Evolutionary conservation across 2,888 invertebrate genomes (phyloP).

Genomic region (Epinotia demarniana): DNA sequence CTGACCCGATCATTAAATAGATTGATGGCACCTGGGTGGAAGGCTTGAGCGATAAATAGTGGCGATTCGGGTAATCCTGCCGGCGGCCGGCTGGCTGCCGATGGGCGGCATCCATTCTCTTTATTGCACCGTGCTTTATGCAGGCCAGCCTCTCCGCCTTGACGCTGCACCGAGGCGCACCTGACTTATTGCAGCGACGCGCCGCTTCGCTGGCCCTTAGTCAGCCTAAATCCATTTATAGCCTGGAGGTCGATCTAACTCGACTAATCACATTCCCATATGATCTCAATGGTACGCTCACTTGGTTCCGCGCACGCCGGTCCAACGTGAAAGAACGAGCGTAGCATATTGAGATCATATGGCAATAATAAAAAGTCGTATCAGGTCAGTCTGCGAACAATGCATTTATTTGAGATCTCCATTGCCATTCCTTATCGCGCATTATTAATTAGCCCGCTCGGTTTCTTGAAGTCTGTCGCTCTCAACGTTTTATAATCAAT

Average conservation of each 20-base stretch:
- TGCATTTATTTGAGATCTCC: constrained; percentile 14
- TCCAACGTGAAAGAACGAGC: not conserved
- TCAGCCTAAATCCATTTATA: constrained; percentile 41
- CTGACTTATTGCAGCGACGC: constrained; percentile 73
- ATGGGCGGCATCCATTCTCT: constrained; percentile 84
- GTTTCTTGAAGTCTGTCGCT: constrained; percentile 33
- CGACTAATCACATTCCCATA: not conserved
- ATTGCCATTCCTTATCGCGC: constrained; percentile 39
- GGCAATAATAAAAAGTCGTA: not conserved
- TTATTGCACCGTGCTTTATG: constrained; percentile 84
- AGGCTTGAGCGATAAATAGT: constrained; percentile 84
- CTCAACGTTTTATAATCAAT: constrained; percentile 70
- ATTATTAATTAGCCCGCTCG: constrained; percentile 35
- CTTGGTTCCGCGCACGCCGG: not conserved
- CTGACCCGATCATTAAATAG: constrained; percentile 85
- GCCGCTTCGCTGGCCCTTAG: constrained; percentile 52
- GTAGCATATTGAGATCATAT: not conserved
- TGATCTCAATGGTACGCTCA: not conserved
- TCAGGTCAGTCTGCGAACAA: not conserved
- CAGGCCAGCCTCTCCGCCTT: constrained; percentile 72
- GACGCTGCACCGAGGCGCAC: constrained; percentile 69
- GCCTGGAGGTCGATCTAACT: constrained; percentile 15
- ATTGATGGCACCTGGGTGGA: constrained; percentile 85
- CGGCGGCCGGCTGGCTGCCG: constrained; percentile 76
- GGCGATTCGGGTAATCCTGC: constrained; percentile 84